Evolutionary conservation across 2,113 vertebrate species (phyloP), one percentile per base, ranked within the genome.

Genomic region (Felis chaus): DNA sequence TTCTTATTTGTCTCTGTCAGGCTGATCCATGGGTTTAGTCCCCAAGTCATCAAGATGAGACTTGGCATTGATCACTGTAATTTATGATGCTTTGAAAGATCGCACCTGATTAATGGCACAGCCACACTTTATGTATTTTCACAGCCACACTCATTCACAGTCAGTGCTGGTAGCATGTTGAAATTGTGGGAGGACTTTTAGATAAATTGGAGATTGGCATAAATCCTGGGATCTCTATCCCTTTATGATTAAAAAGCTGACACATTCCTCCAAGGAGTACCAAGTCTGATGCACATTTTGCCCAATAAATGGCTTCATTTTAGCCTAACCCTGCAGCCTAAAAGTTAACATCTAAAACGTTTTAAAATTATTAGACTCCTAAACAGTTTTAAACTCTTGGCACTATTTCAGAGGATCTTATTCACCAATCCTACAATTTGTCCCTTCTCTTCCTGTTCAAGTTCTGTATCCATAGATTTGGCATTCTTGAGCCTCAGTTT

Each of bases 1-100:
- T 97, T 97, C 94, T 76, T 92, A 96, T 97, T 98, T 98, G 96
- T 98, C 97, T 97, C 96, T 94, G 92, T 98, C 97, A 97, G 88
- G n/a, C 71, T 97, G 95, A 97, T 95, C 92, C 90, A 97, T 97
- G 88, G 71, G 66, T 78, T 92, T 94, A 92, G 88, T 89, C 76
- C 84, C 61, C 57, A 36, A 97, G 92, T 91, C 94, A 95, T 96
- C 90, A 96, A 85, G 85, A 90, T 73, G 53, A 96, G 80, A 78
- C 90, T 78, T 90, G 55, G 68, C 97, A 97, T 96, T 97, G 94
- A 98, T 97, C 83, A 98, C 65, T 83, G 41, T 94, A 97, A 97
- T 96, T 88, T 95, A 98, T 97, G 92, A 91, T 94, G 81, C 85
- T 97, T 91, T 97, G 84, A 97, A 95, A 97, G 92, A 94, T 89